Base-by-base conservation (phyloP, 2,888 invertebrate species). In the Heteromurus nitidus region DNA sequence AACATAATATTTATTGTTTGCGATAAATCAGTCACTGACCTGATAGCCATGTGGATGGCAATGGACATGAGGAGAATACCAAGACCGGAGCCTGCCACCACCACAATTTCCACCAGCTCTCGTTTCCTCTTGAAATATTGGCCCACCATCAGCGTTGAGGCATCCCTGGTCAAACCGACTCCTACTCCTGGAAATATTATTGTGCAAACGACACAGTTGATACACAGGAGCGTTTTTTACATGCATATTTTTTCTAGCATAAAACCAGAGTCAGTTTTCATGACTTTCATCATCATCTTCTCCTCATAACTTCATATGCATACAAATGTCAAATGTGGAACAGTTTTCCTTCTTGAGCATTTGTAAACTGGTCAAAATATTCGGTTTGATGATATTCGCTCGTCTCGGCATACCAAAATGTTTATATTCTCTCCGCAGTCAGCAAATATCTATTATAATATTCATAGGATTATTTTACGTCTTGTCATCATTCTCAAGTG, bases 131-230 rank as follows among this genome's bases (percentile, higher is more conserved):
- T 95, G 92, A 96, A 96, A 90, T 96, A 96, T 89, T 95, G 95
- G 50, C 95, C 96, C 83, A 96, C 94, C 95, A 96, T 96, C 88
- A 96, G 90, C 53, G 95, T 95, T 24, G 95, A 94, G 88, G 95
- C 95, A 89, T 95, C 95, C 85, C 95, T 90, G 5, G 95, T 95
- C 89, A 96, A 92, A 47, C 95, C 95, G 73, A 95, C 95, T 75
- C 96, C 96, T 73, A 95, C 92, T 42, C 95, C 95, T 90, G 24
- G 47, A 47, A 47, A 13, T 5, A 13, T 9, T 36, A 36, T 36
- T 36, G 36, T 36, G 13, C 7, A 36, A 36, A n/a, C n/a, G n/a
- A n/a, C n/a, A n/a, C n/a, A n/a, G n/a, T n/a, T n/a, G n/a, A n/a
- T n/a, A n/a, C n/a, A n/a, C n/a, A n/a, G n/a, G n/a, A n/a, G n/a